Percentiles rank a stretch among this genome's conserved stretches.
phyloP scores from a whole-genome alignment of 2,797 vertebrate species.

The Hirundo rustica region DNA sequence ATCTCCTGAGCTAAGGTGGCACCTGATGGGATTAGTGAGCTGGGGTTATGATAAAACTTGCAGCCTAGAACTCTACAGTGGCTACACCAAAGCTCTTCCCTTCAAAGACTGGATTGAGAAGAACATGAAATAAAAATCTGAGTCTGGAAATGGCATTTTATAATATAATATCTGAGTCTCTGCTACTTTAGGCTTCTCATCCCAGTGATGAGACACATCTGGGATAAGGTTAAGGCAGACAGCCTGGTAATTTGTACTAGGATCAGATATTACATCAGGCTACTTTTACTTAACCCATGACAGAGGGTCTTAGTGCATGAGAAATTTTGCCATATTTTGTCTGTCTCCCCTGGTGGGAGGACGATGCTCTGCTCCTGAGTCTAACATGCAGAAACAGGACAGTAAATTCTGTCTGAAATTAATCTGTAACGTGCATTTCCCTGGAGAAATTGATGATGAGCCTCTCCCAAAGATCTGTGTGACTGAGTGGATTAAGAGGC shows the following conservation, averaged over 20 bases:
- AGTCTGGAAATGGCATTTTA: slow-evolving; percentile 1
- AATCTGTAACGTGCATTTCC: background rate
- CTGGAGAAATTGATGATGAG: background rate
- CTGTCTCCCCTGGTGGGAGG: slow-evolving; percentile 49
- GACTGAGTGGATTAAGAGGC: background rate
- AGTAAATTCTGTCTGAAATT: slow-evolving; percentile 9
- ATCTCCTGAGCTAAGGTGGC: slow-evolving; percentile 81
- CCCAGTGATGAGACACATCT: background rate
- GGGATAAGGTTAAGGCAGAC: slow-evolving; percentile 29
- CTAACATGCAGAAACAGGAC: background rate
- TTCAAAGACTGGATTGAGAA: slow-evolving; percentile 96
- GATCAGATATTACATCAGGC: background rate
- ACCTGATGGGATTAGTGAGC: slow-evolving; percentile 92
- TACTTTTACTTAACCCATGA: background rate
- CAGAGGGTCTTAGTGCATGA: slow-evolving; percentile 3
- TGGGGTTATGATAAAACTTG: slow-evolving; percentile 94
- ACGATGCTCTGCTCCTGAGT: background rate
- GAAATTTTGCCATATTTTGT: background rate
- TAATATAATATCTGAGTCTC: slow-evolving; percentile 21
- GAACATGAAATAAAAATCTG: slow-evolving; percentile 86
- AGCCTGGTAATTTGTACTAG: background rate
- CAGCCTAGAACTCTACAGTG: slow-evolving; percentile 89
- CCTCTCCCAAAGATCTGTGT: background rate
- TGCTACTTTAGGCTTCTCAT: slow-evolving; percentile 54
- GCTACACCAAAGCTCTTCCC: slow-evolving; percentile 87